Conservation (phyloP, 2,797 vertebrate genomes). For the Coregonus ussuriensis region DNA sequence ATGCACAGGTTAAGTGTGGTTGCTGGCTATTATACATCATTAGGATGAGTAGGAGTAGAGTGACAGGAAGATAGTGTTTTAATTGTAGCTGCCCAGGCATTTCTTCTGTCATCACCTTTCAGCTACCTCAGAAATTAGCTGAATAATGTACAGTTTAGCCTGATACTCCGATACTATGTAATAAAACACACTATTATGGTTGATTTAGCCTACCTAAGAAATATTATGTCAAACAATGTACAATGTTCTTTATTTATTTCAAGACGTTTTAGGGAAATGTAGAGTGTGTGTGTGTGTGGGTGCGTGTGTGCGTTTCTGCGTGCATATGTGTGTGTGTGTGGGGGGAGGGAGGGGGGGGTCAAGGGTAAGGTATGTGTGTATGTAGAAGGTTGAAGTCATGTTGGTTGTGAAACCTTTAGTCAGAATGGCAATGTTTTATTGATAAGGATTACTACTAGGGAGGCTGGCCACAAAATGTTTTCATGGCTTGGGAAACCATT, state of each 20-base stretch:
- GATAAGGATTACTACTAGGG: too few relatives aligned
- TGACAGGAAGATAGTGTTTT: slow-evolving; percentile 72
- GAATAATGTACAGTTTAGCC: slow-evolving; percentile 72
- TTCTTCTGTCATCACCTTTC: slow-evolving; percentile 79
- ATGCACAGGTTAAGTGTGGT: slow-evolving; percentile 83
- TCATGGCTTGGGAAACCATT: slow-evolving; percentile 41
- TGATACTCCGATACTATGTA: background rate
- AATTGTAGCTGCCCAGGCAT: slow-evolving; percentile 79
- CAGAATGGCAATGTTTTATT: too few relatives aligned
- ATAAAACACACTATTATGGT: slow-evolving; percentile 65
- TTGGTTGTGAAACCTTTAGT: too few relatives aligned
- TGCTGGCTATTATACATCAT: slow-evolving; percentile 83
- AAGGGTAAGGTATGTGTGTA: too few relatives aligned
- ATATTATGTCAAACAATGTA: slow-evolving; percentile 77
- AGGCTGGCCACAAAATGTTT: too few relatives aligned
- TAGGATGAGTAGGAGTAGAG: slow-evolving; percentile 81
- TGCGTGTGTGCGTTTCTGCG: slow-evolving; percentile 8
- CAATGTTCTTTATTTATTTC: background rate
- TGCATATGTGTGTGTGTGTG: too few relatives aligned
- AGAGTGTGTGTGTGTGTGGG: slow-evolving; percentile 22
- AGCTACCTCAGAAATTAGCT: slow-evolving; percentile 74
- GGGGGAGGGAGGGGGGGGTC: too few relatives aligned
- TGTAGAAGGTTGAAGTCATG: too few relatives aligned
- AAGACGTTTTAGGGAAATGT: slow-evolving; percentile 44
- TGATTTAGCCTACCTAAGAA: slow-evolving; percentile 56